Evolutionary conservation across 1,140 invertebrate genomes (phyloP).

Genomic region (Conopomorpha cramerella): DNA sequence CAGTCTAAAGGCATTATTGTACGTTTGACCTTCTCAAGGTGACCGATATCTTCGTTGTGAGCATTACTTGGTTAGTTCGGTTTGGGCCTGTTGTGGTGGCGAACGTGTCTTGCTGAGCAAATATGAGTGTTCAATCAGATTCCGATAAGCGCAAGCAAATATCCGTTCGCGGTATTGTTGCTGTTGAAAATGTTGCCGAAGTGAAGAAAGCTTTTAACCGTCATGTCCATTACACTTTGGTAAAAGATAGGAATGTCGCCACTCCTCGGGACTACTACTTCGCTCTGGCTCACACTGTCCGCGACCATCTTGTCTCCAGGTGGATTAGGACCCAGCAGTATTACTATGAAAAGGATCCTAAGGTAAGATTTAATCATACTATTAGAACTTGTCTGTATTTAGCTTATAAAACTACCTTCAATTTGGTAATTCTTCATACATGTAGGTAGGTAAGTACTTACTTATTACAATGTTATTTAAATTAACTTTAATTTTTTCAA

Average conservation of each 20-base stretch:
- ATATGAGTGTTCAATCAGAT: slow-evolving; percentile 76
- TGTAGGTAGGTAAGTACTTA: no score
- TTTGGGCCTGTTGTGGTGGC: slow-evolving; percentile 10
- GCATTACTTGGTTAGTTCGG: slow-evolving; percentile 15
- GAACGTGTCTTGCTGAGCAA: slow-evolving; percentile 10
- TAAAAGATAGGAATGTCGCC: slow-evolving; percentile 98
- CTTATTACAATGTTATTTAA: neutral
- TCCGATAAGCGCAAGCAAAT: slow-evolving; percentile 97
- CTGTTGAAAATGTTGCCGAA: slow-evolving; percentile 93
- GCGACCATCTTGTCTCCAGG: slow-evolving; percentile 95
- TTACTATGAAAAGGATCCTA: slow-evolving; percentile 99
- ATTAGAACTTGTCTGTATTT: neutral
- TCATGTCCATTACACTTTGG: slow-evolving; percentile 97
- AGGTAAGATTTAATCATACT: slow-evolving; percentile 69
- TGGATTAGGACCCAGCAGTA: slow-evolving; percentile 99
- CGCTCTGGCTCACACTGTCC: slow-evolving; percentile 94
- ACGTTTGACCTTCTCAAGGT: slow-evolving; percentile 66
- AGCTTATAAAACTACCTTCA: no score
- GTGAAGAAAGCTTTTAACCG: slow-evolving; percentile 99
- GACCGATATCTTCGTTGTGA: slow-evolving; percentile 55
- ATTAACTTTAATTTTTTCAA: slow-evolving; percentile 18
- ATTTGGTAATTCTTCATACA: no score
- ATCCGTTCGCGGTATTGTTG: slow-evolving; percentile 95
- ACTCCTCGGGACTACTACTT: slow-evolving; percentile 97
- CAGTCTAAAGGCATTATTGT: slow-evolving; percentile 1